phyloP scores from a whole-genome alignment of 2,113 vertebrate genomes.

The Prochilodus magdalenae region DNA sequence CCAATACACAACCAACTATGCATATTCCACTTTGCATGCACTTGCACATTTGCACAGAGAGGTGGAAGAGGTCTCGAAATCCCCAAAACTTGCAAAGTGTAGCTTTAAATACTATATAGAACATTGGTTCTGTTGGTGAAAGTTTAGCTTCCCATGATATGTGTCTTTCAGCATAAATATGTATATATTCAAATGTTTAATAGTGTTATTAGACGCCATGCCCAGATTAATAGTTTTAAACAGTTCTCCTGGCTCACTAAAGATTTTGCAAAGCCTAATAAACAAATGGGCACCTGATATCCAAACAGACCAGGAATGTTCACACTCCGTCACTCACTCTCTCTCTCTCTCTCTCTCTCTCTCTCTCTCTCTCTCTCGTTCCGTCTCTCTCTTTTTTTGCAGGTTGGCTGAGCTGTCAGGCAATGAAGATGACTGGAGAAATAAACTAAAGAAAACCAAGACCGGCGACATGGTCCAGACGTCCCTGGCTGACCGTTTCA shows the following conservation, averaged over 20 bases:
- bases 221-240: neutral
- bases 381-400: neutral
- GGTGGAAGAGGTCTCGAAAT: too few species aligned
- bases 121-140: too few species aligned
- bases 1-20: too few species aligned
- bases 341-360: neutral
- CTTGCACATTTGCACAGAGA: too few species aligned
- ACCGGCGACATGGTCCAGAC: conserved; percentile 60
- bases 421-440: conserved; percentile 61
- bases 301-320: conserved; percentile 10
- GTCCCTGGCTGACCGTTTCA: conserved; percentile 74
- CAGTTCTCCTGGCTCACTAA: neutral
- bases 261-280: neutral
- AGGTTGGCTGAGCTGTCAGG: conserved; percentile 67
- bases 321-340: neutral
- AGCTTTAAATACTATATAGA: too few species aligned
- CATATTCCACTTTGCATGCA: too few species aligned
- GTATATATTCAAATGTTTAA: neutral
- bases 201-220: neutral
- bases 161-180: neutral
- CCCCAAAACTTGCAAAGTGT: too few species aligned
- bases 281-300: neutral
- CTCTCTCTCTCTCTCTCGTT: conserved; percentile 19
- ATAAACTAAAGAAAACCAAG: conserved; percentile 62
- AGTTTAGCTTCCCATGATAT: too few species aligned